phyloP scores from a whole-genome alignment of 2,888 invertebrate genomes.

The Cepaea hortensis region DNA sequence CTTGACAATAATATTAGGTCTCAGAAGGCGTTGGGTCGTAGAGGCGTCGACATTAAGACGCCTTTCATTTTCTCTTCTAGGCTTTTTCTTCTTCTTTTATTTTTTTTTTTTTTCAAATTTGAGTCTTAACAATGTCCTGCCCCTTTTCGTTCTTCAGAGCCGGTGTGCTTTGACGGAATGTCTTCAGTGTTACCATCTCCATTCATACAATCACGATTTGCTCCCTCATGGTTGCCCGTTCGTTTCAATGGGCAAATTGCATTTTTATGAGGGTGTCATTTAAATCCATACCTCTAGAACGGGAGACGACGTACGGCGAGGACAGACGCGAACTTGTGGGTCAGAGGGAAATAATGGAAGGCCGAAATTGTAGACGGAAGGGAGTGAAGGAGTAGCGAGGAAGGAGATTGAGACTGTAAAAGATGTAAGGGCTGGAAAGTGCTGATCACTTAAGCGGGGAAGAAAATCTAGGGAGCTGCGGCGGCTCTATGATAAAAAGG shows the following conservation, averaged over 20 bases:
- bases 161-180: constrained; percentile 33
- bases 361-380: not conserved
- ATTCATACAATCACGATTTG: constrained; percentile 42
- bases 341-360: constrained; percentile 11
- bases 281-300: constrained; percentile 18
- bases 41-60: not conserved
- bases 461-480: not conserved
- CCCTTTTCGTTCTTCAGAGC: constrained; percentile 14
- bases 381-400: not conserved
- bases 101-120: not conserved
- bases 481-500: not conserved
- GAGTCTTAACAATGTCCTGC: not conserved
- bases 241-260: constrained; percentile 50
- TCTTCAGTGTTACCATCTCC: constrained; percentile 33
- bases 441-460: constrained; percentile 1
- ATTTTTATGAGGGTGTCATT: constrained; percentile 50
- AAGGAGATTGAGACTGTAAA: not conserved
- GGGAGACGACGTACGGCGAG: not conserved
- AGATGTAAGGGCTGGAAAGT: not conserved
- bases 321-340: constrained; percentile 10
- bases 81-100: not conserved
- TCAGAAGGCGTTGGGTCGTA: not conserved
- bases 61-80: constrained; percentile 4
- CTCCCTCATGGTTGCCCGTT: constrained; percentile 1
- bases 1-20: constrained; percentile 15